phyloP scores from a whole-genome alignment of 2,797 vertebrate species.

The Arrhamphus sclerolepis region DNA sequence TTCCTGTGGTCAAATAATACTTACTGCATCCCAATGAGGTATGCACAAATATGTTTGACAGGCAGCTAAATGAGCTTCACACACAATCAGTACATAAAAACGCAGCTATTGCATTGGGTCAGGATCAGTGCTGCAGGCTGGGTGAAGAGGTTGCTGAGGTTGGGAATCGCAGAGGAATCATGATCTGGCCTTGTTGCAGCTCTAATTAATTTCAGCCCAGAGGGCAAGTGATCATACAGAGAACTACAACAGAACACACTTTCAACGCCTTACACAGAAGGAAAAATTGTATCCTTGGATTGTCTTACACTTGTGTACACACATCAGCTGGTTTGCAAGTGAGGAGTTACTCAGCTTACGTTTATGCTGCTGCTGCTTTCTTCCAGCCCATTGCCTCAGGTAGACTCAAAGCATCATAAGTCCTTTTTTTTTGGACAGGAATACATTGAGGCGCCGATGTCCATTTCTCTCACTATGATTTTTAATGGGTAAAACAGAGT shows the following conservation, averaged over 20 bases:
- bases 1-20: constrained; percentile 2
- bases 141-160: constrained; percentile 66
- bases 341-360: constrained; percentile 7
- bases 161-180: constrained; percentile 70
- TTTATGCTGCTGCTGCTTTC: constrained; percentile 3
- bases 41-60: constrained; percentile 30
- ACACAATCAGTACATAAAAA: constrained; percentile 27
- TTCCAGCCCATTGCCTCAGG: constrained; percentile 19
- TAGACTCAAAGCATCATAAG: constrained; percentile 4
- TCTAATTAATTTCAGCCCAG: constrained; percentile 81
- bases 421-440: constrained; percentile 18
- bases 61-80: constrained; percentile 47
- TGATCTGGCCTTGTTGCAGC: constrained; percentile 77
- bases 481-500: constrained; percentile 1
- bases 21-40: constrained; percentile 18
- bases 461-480: constrained; percentile 1
- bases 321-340: constrained; percentile 20
- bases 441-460: constrained; percentile 31
- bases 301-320: constrained; percentile 21
- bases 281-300: constrained; percentile 29
- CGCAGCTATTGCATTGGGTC: constrained; percentile 39
- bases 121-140: constrained; percentile 47
- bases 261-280: constrained; percentile 43
- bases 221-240: constrained; percentile 70
- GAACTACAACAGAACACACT: constrained; percentile 46